These are phyloP conservation scores for Chrysemys picta DNA, from an alignment of 2,113 vertebrate genomes.

Conservation along the genomic window DNA sequence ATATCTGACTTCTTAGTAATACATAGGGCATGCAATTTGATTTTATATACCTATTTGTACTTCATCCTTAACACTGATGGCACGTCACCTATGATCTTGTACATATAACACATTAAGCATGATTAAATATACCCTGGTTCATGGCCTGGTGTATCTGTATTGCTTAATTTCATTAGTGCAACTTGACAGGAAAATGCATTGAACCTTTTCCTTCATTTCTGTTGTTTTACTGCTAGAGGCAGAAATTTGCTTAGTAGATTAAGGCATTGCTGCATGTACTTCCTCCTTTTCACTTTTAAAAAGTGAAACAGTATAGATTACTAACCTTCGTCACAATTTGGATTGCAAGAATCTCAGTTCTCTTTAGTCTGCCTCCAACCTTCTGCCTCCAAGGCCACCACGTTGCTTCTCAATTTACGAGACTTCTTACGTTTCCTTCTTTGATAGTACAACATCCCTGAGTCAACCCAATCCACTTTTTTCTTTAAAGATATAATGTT, in stretches of 20 bases:
- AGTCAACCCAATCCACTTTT: not conserved
- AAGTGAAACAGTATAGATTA: not conserved
- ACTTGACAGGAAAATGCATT: not conserved
- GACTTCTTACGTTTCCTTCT: not conserved
- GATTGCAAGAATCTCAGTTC: constrained; percentile 10
- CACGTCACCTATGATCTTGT: constrained; percentile 11
- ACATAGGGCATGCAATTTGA: not conserved
- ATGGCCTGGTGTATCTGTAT: not conserved
- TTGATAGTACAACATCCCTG: not conserved
- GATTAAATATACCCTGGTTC: not conserved
- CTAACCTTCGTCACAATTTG: constrained; percentile 40
- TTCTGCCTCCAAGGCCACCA: not conserved
- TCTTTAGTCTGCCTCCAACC: not conserved
- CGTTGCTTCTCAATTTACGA: not conserved
- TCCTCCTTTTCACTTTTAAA: constrained; percentile 40
- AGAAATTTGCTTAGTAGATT: constrained; percentile 48
- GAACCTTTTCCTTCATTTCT: not conserved
- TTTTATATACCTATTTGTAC: not conserved
- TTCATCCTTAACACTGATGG: not conserved
- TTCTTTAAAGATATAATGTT: not conserved
- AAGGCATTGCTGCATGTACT: constrained; percentile 21
- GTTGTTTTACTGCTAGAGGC: constrained; percentile 34
- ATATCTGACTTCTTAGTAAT: not conserved
- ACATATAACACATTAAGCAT: not conserved
- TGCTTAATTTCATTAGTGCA: not conserved